Conservation (phyloP, 2,888 invertebrate species). For the Lepidocyrtoides sp. region DNA sequence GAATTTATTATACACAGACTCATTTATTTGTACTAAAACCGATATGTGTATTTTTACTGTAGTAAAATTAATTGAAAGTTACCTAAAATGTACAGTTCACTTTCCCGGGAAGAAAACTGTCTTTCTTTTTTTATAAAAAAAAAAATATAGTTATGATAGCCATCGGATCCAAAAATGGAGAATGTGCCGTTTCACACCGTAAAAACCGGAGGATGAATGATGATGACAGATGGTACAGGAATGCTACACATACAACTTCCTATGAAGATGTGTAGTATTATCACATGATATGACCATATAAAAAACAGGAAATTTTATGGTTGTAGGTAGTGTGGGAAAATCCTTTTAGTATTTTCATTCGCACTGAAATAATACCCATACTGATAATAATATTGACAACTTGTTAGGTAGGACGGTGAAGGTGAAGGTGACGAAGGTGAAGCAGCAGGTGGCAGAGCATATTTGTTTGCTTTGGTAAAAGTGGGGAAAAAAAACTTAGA, state of each 20-base stretch:
- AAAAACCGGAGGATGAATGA: not conserved
- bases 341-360: slow-evolving; percentile 9
- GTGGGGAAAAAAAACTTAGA: not conserved
- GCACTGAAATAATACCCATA: too few relatives aligned
- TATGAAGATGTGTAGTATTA: not conserved
- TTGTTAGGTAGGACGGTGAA: too few relatives aligned
- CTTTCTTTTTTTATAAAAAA: too few relatives aligned
- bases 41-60: too few relatives aligned
- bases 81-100: slow-evolving; percentile 15
- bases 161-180: not conserved
- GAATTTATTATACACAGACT: not conserved
- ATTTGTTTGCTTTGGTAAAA: not conserved
- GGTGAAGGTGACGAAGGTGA: too few relatives aligned
- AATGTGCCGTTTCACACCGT: not conserved
- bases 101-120: not conserved
- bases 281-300: not conserved
- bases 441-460: not conserved
- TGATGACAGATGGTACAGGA: too few relatives aligned
- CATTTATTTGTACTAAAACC: not conserved
- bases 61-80: too few relatives aligned
- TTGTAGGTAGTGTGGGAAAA: slow-evolving; percentile 59
- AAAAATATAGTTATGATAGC: not conserved
- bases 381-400: slow-evolving; percentile 34
- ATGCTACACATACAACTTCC: not conserved
- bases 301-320: slow-evolving; percentile 50